These are phyloP conservation scores for Yasuhikotakia modesta DNA, from an alignment of 2,797 vertebrate genomes.

Conservation along the genomic window DNA sequence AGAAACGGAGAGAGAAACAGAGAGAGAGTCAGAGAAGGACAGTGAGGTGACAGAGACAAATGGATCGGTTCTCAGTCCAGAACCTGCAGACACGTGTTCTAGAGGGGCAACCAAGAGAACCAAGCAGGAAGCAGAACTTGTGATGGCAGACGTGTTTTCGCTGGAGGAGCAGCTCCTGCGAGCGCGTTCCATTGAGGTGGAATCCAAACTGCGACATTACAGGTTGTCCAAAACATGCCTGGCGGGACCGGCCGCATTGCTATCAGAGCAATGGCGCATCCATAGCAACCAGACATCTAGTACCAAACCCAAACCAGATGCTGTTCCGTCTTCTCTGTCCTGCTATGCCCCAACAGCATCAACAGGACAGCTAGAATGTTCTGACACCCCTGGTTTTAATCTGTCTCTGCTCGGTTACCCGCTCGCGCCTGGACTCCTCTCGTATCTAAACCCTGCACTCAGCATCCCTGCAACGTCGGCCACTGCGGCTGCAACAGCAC, in stretches of 20 bases:
- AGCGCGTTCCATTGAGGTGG: constrained; percentile 80
- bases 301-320: constrained; percentile 71
- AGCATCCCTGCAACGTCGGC: constrained; percentile 60
- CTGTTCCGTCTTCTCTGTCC: constrained; percentile 75
- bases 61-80: constrained; percentile 59
- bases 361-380: constrained; percentile 83
- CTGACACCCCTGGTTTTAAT: constrained; percentile 86
- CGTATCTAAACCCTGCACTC: constrained; percentile 85
- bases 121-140: constrained; percentile 80
- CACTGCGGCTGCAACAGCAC: constrained; percentile 52
- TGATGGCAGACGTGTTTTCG: constrained; percentile 85
- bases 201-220: constrained; percentile 81
- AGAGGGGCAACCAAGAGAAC: constrained; percentile 65
- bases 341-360: constrained; percentile 87
- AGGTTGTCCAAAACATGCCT: constrained; percentile 81
- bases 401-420: constrained; percentile 92
- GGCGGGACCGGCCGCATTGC: constrained; percentile 67
- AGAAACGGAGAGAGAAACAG: constrained; percentile 67
- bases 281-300: constrained; percentile 71
- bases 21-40: constrained; percentile 69
- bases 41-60: constrained; percentile 54
- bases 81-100: constrained; percentile 20
- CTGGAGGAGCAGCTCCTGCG: constrained; percentile 81
- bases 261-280: constrained; percentile 88
- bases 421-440: constrained; percentile 86